Conservation (phyloP, 1,140 invertebrate species). For the Drosophila dunni region DNA sequence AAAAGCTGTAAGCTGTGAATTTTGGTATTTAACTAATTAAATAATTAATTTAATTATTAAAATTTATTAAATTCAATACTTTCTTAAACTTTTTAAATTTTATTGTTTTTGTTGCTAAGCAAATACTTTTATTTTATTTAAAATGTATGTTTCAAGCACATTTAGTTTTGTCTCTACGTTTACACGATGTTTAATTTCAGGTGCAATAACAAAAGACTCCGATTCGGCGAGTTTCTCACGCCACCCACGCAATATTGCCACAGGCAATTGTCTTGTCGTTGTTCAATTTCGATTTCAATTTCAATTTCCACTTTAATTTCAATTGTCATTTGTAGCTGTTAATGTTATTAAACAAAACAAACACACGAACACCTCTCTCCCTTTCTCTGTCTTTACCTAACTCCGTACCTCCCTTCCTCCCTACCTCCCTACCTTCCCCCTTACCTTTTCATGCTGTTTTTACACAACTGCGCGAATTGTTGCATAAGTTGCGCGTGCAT, state of each 20-base stretch:
- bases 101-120: too few species aligned
- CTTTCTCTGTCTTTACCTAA: constrained; percentile 29
- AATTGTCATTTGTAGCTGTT: constrained; percentile 55
- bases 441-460: constrained; percentile 19
- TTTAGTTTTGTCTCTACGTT: not conserved
- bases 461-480: constrained; percentile 47
- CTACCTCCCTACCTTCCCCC: too few species aligned
- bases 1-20: too few species aligned
- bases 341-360: constrained; percentile 32
- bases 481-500: constrained; percentile 69
- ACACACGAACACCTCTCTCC: not conserved
- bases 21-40: too few species aligned
- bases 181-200: constrained; percentile 1
- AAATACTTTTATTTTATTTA: too few species aligned
- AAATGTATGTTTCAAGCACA: too few species aligned
- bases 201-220: not conserved
- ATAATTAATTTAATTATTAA: too few species aligned
- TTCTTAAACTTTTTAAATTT: too few species aligned
- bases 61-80: too few species aligned
- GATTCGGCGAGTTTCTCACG: constrained; percentile 46
- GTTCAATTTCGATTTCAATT: constrained; percentile 33
- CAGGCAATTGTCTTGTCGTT: constrained; percentile 12
- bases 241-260: constrained; percentile 31
- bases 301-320: constrained; percentile 26
- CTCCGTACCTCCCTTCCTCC: constrained; percentile 3